phyloP scores from a whole-genome alignment of 2,888 invertebrate species.

The Gibbula magus region DNA sequence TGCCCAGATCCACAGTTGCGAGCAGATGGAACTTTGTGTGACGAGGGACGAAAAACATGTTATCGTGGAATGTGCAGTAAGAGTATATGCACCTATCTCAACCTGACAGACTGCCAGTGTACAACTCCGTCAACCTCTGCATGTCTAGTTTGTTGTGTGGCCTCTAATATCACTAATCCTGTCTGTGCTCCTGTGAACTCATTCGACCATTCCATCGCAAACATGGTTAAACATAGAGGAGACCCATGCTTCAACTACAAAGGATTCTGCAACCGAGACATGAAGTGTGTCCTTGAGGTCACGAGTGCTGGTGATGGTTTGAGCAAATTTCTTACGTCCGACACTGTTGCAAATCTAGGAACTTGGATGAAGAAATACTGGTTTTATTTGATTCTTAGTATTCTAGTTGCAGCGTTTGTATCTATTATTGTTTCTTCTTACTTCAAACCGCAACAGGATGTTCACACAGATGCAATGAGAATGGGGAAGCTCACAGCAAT shows the following conservation, averaged over 20 bases:
- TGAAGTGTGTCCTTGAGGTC: conserved; percentile 45
- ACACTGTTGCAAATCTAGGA: conserved; percentile 35
- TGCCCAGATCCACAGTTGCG: conserved; percentile 41
- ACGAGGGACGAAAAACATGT: conserved; percentile 45
- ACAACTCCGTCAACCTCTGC: neutral
- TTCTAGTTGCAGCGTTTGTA: conserved; percentile 31
- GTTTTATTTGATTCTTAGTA: conserved; percentile 47
- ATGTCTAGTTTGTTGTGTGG: conserved; percentile 50
- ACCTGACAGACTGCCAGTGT: conserved; percentile 44
- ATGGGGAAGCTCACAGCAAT: conserved; percentile 49
- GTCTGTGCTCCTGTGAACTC: conserved; percentile 32
- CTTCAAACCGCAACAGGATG: conserved; percentile 39
- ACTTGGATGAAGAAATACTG: conserved; percentile 50
- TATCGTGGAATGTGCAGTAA: conserved; percentile 45
- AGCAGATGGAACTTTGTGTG: conserved; percentile 46
- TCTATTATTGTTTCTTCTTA: conserved; percentile 43
- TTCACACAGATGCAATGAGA: conserved; percentile 49
- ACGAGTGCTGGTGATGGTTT: conserved; percentile 41
- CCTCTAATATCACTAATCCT: neutral
- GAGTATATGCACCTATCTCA: conserved; percentile 43
- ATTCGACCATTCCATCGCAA: neutral
- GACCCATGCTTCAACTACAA: conserved; percentile 41
- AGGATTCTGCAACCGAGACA: conserved; percentile 50
- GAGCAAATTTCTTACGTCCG: conserved; percentile 37
- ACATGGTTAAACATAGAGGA: conserved; percentile 32